Base-by-base conservation (phyloP, 92 coral and sea anemone species). In the Parazoanthus swiftii region DNA sequence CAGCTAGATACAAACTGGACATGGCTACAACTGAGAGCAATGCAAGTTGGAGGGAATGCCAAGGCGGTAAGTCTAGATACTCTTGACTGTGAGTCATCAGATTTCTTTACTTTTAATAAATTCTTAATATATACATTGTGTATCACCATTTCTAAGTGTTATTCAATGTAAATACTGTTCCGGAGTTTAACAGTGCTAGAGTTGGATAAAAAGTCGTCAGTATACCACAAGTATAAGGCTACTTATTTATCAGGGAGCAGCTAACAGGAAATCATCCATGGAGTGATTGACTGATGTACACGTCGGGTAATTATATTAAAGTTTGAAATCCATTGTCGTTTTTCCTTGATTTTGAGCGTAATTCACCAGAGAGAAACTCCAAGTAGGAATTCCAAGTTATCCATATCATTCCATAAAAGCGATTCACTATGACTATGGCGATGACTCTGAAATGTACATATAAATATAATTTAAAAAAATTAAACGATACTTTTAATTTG, bases 21-120 rank as follows among this genome's bases (percentile, higher is more conserved):
- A 85, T 97, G 99, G 99, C 89, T 92, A 59, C 99, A 97, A 86
- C 89, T 97, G 38, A 90, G 99, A 75, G 98, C 96, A 66, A 97
- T 97, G 99, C 99, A 97, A 95, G 95, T 92, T 85, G 99, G 99
- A 44, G 99, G 99, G 39, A 97, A 97, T 85, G 99, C 99, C 39
- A 97, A 97, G 90, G 99, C 99, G 88, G 99, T 97, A 86, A 92
- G 98, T 84, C 23, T 10, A 70, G 65, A 59, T 54, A 15, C 23
- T 36, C 14, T 51, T 63, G 68, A 63, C 14, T 21, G 25, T 63
- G 70, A 63, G 26, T 63, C 70, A 63, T 63, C 70, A 63, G 25
- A 63, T 3, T 63, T 63, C 16, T 63, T 63, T 63, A 58, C 70
- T 63, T 4, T 21, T 20, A 54, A 54, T 54, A 54, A 54, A 54